These are phyloP conservation scores for Prorops nasuta DNA, from an alignment of 1,140 invertebrate genomes.

Conservation along the genomic window DNA sequence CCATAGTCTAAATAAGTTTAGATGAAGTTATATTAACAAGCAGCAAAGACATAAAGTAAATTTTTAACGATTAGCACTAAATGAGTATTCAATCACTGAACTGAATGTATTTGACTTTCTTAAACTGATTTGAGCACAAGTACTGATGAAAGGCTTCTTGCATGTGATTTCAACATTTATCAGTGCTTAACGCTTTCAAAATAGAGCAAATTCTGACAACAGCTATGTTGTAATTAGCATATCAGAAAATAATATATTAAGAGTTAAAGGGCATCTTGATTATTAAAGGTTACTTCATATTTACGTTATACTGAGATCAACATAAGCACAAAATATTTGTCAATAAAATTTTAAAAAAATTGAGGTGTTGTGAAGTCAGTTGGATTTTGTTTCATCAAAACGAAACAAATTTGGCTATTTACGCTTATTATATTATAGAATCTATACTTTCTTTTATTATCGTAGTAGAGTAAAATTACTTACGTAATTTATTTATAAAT, in stretches of 20 bases:
- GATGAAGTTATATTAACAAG: not conserved
- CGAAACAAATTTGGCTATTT: no score
- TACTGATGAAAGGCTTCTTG: constrained; percentile 1
- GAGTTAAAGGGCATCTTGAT: constrained; percentile 1
- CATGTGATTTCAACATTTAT: constrained; percentile 21
- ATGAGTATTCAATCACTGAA: not conserved
- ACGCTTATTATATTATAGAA: no score
- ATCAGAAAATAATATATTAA: not conserved
- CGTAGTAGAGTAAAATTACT: no score
- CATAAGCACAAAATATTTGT: no score
- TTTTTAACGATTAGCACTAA: not conserved
- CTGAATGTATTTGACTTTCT: not conserved
- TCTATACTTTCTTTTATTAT: no score
- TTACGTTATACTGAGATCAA: no score
- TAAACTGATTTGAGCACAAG: not conserved
- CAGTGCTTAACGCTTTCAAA: constrained; percentile 14
- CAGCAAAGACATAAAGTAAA: not conserved
- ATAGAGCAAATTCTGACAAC: constrained; percentile 3
- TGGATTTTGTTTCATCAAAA: no score
- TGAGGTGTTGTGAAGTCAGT: no score
- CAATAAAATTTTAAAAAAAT: no score
- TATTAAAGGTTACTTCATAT: not conserved
- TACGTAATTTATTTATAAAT: no score
- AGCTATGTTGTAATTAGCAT: constrained; percentile 6
- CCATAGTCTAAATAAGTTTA: constrained; percentile 26